Percentiles rank a stretch among this genome's conserved stretches.
These are phyloP conservation scores for Biston betularia DNA, from an alignment of 2,888 invertebrate species.

Conservation along the genomic window DNA sequence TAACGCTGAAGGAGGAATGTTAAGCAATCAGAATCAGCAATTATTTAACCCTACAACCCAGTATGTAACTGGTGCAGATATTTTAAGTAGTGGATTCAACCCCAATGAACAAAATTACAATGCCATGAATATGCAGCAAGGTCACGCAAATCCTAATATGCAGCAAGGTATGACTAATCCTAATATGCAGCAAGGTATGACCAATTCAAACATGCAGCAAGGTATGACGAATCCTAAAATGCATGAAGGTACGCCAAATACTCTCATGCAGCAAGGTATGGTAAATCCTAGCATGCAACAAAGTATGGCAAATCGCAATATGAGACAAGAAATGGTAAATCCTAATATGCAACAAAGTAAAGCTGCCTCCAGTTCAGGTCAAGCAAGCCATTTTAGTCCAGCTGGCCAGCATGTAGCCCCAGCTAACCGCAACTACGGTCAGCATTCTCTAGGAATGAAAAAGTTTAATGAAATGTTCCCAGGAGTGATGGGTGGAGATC, in stretches of 20 bases:
- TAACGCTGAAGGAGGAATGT: slow-evolving; percentile 24
- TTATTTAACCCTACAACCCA: slow-evolving; percentile 48
- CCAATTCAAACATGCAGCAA: slow-evolving; percentile 44
- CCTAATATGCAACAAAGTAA: slow-evolving; percentile 44
- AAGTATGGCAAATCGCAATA: slow-evolving; percentile 11
- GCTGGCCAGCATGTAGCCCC: slow-evolving; percentile 46
- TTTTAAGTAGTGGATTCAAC: slow-evolving; percentile 38
- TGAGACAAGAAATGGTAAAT: slow-evolving; percentile 9
- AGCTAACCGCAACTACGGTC: slow-evolving; percentile 52
- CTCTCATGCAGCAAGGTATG: slow-evolving; percentile 43
- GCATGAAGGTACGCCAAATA: slow-evolving; percentile 10
- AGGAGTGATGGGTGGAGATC: slow-evolving; percentile 66
- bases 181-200: slow-evolving; percentile 5
- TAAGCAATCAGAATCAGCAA: slow-evolving; percentile 39
- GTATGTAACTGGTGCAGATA: slow-evolving; percentile 51
- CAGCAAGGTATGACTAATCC: not conserved
- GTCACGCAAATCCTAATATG: slow-evolving; percentile 2
- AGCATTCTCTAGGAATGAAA: slow-evolving; percentile 65
- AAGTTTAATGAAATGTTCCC: slow-evolving; percentile 81
- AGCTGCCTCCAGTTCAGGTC: not conserved
- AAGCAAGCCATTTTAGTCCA: slow-evolving; percentile 37
- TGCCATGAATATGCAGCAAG: slow-evolving; percentile 26
- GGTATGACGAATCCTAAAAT: slow-evolving; percentile 2
- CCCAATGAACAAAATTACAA: slow-evolving; percentile 47
- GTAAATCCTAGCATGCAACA: slow-evolving; percentile 43